Evolutionary conservation across 2,888 invertebrate genomes (phyloP).

Genomic region (Acronicta psi): DNA sequence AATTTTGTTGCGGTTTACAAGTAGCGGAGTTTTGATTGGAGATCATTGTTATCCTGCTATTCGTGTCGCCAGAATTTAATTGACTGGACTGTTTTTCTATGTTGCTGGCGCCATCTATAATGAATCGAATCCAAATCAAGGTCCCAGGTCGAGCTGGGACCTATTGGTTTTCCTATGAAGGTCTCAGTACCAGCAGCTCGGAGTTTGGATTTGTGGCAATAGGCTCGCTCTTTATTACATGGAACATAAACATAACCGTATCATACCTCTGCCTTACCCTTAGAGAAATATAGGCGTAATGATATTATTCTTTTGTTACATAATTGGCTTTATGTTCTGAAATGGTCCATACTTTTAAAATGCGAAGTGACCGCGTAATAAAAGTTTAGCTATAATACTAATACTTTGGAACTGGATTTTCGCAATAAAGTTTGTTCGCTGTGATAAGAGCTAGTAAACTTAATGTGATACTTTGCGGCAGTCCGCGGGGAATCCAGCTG

Average conservation of each 20-base stretch:
- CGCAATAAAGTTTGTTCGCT: constrained; percentile 48
- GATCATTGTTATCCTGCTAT: constrained; percentile 63
- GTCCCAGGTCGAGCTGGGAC: too few relatives aligned
- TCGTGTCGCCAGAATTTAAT: constrained; percentile 35
- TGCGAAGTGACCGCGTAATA: constrained; percentile 61
- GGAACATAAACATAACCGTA: too few relatives aligned
- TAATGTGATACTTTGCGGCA: constrained; percentile 41
- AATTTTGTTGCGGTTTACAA: constrained; percentile 62
- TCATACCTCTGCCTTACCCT: too few relatives aligned
- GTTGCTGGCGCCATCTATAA: too few relatives aligned
- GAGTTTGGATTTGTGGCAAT: too few relatives aligned
- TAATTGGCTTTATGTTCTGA: constrained; percentile 36
- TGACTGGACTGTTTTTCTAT: too few relatives aligned
- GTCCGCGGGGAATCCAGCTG: constrained; percentile 31
- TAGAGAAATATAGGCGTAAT: too few relatives aligned
- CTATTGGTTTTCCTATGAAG: too few relatives aligned
- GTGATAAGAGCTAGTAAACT: constrained; percentile 49
- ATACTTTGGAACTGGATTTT: constrained; percentile 50
- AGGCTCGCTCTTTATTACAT: too few relatives aligned
- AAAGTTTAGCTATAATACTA: constrained; percentile 52
- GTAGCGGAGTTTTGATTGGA: constrained; percentile 70
- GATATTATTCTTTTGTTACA: constrained; percentile 34
- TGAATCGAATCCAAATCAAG: too few relatives aligned
- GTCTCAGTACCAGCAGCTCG: too few relatives aligned
- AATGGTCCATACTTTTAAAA: constrained; percentile 29